A percentile compares a stretch with the other conserved stretches of the same genome.
Conservation (phyloP, 1,140 invertebrate species). For the Drosophila bipectinata region DNA sequence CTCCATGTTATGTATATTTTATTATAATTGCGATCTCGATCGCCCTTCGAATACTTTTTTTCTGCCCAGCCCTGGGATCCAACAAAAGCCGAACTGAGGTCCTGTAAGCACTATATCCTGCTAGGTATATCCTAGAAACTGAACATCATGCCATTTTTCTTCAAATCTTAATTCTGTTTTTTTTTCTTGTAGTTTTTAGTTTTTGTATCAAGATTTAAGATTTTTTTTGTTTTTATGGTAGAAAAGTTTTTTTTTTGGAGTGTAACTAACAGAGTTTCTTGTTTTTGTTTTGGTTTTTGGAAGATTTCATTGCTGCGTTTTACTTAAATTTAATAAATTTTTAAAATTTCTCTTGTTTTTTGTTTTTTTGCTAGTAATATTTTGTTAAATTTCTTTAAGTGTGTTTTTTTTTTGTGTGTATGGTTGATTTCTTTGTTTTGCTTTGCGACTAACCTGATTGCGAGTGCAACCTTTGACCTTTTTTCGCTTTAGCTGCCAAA, state of each 20-base stretch:
- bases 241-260: conserved; percentile 60
- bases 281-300: conserved; percentile 54
- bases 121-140: conserved; percentile 43
- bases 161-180: conserved; percentile 10
- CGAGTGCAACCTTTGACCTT: conserved; percentile 29
- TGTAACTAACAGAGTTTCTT: conserved; percentile 66
- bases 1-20: conserved; percentile 69
- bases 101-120: conserved; percentile 15
- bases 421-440: conserved; percentile 71
- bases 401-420: conserved; percentile 23
- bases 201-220: conserved; percentile 38
- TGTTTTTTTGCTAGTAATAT: conserved; percentile 60
- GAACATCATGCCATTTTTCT: conserved; percentile 9
- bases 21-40: conserved; percentile 17
- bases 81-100: conserved; percentile 30
- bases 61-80: neutral
- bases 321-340: conserved; percentile 74
- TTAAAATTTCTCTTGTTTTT: conserved; percentile 54
- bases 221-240: conserved; percentile 39
- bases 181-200: conserved; percentile 3
- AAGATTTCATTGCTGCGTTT: conserved; percentile 78
- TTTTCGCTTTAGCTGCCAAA: conserved; percentile 19
- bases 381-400: conserved; percentile 49
- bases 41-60: conserved; percentile 33
- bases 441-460: conserved; percentile 69